Evolutionary conservation across 2,888 invertebrate species (phyloP).

Genomic region (Barypeithes pellucidus): DNA sequence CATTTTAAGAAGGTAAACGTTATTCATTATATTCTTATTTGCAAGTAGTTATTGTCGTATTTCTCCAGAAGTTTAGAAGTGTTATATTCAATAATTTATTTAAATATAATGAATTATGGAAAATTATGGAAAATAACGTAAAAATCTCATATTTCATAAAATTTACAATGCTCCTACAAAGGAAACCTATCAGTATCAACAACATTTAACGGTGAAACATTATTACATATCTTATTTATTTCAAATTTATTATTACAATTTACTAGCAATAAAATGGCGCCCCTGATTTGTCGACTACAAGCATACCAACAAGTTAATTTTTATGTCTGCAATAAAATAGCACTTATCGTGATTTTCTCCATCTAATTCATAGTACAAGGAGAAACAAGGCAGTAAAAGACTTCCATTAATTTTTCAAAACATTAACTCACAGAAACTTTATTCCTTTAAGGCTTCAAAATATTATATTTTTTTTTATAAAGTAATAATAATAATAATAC

Average conservation of each 20-base stretch:
- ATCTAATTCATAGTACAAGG: too few species aligned
- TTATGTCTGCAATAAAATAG: constrained; percentile 14
- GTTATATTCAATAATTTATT: background rate
- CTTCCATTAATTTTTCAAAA: too few species aligned
- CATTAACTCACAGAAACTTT: too few species aligned
- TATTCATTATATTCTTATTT: background rate
- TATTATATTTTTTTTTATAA: too few species aligned
- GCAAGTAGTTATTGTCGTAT: background rate
- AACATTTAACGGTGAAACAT: constrained; percentile 1
- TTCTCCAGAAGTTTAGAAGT: background rate
- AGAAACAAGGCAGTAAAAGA: too few species aligned
- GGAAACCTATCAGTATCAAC: constrained; percentile 12
- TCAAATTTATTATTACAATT: constrained; percentile 1
- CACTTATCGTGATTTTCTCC: too few species aligned
- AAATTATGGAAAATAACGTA: background rate
- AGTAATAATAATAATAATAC: too few species aligned
- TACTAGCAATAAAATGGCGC: constrained; percentile 17
- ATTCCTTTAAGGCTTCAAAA: too few species aligned
- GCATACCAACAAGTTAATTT: background rate
- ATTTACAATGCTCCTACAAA: background rate
- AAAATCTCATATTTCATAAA: constrained; percentile 14
- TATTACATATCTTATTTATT: constrained; percentile 10
- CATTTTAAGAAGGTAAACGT: too few species aligned
- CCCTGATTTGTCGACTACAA: background rate
- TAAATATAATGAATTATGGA: constrained; percentile 4